Evolutionary conservation across 2,113 vertebrate species (phyloP), one percentile per base, ranked within the genome.

Genomic region (Seriola rivoliana): DNA sequence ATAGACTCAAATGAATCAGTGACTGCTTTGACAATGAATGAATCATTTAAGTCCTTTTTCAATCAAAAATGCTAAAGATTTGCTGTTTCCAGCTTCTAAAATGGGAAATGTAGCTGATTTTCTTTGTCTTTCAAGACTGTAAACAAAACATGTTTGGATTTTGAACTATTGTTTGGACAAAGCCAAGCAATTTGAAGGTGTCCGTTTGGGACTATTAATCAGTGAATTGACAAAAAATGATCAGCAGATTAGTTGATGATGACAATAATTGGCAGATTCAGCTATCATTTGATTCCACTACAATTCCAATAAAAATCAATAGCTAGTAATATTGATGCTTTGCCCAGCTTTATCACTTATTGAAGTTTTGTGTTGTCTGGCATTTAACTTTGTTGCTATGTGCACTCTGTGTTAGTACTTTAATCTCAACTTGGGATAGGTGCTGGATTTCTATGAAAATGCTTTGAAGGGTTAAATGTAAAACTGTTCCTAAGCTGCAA

Each of bases 381-480:
- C 13, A 23, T 68, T 55, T 19, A 50, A 17, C 48, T 50, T 7
- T 19, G 16, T 50, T 19, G 14, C 17, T 19, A 23, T n/a, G 50
- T 23, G 16, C 3, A 19, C 60, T 40, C 12, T 55, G n/a, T 25
- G 52, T 52, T 52, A 32, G 3, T 16, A 16, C 38, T 54, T 75
- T 46, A 7, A 16, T 19, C 40, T 5, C 17, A 40, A 17, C 11
- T 46, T 14, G 48, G 71, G 32, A 36, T 10, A 12, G 32, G 16
- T 60, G 23, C n/a, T 62, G 62, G 21, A 76, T 71, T 71, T 50
- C 40, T 46, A 71, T 73, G 29, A 58, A 72, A 81, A 60, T 52
- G 13, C 34, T 32, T 38, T 36, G 25, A 76, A 63, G 19, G n/a
- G 70, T 57, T 66, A 46, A 50, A 52, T 81, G 32, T 83, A 69